Base-by-base conservation (phyloP, 2,888 invertebrate genomes). In the Pteria penguin region DNA sequence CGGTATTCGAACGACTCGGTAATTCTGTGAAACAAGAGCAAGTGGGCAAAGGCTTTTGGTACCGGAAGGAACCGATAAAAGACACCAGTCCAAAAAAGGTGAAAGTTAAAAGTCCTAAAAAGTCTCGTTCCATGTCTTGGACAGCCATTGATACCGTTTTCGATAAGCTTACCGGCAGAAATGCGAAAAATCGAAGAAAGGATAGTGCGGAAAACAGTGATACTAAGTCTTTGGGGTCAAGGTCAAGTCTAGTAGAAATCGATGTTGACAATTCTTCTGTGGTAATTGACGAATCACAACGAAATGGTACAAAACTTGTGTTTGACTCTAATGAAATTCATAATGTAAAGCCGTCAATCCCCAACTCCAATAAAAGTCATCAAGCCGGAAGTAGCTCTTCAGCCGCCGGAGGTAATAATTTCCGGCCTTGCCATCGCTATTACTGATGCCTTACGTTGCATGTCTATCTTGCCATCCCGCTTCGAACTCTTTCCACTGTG, bases 21-120 rank as follows among this genome's bases (percentile, higher is more conserved):
- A 8, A 14, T 8, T 45, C 45, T 8, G 18, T 14, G 18, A 45
- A 45, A 18, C 45, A 45, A 18, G 55, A 31, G 14, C 68, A 68
- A 24, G 29, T 27, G 26, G 18, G 52, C 26, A 57, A 31, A 24
- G 68, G 68, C 2, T 57, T 29, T 29, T 68, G 68, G 68, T 68
- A 68, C 29, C 29, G 58, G 8, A 68, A 68, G 33, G 55, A 68
- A 32, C 68, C 68, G 18, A 18, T 68, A 14, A 32, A 27, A 11
- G 32, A 57, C n/a, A 18, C 45, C 8, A 57, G 32, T 11, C 27
- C 26, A 33, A 68, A 68, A 33, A 55, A 55, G n/a, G 68, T n/a
- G 11, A 68, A 68, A 26, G 11, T 26, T 14, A 52, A 52, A 14
- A 68, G 54, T 57, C 57, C 68, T 8, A 68, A 68, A 52, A 68